A percentile compares a stretch with the other conserved stretches of the same genome.
Conservation (phyloP, 2,888 invertebrate species). For the Callyntrura guangdongensis region DNA sequence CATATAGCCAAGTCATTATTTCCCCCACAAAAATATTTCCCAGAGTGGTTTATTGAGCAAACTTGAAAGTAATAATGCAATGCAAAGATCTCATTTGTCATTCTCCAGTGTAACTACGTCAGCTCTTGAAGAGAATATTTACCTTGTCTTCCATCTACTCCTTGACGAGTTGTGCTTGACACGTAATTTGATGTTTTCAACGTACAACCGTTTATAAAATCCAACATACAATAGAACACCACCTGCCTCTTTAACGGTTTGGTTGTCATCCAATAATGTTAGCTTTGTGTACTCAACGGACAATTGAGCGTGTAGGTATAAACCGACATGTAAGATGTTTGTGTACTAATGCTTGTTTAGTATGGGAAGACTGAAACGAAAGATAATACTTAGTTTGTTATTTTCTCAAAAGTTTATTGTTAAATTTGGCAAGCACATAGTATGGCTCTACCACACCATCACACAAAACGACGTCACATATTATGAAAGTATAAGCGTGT, state of each 20-base stretch:
- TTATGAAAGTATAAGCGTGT: not conserved
- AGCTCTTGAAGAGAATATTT: conserved; percentile 35
- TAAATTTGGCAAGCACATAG: not conserved
- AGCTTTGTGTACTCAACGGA: not conserved
- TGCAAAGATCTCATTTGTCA: conserved; percentile 63
- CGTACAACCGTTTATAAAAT: not conserved
- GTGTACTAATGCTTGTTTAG: not conserved
- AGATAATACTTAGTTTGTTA: conserved; percentile 27
- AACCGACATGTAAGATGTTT: conserved; percentile 1
- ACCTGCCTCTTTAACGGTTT: conserved; percentile 17
- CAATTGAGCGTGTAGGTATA: conserved; percentile 1
- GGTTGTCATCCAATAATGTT: conserved; percentile 23
- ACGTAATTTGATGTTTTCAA: not conserved
- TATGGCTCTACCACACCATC: not conserved
- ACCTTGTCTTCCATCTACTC: not conserved
- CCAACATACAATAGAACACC: not conserved
- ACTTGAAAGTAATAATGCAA: conserved; percentile 45
- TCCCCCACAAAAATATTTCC: conserved; percentile 36
- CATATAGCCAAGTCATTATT: conserved; percentile 20
- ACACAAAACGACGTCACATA: not conserved
- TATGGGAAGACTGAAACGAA: not conserved
- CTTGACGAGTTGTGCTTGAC: not conserved
- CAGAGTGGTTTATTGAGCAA: conserved; percentile 29
- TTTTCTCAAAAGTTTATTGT: conserved; percentile 18
- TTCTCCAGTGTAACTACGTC: conserved; percentile 45